Percentiles rank a stretch among this genome's conserved stretches.
phyloP scores from a whole-genome alignment of 1,140 invertebrate species.

The Danaus melanippus region DNA sequence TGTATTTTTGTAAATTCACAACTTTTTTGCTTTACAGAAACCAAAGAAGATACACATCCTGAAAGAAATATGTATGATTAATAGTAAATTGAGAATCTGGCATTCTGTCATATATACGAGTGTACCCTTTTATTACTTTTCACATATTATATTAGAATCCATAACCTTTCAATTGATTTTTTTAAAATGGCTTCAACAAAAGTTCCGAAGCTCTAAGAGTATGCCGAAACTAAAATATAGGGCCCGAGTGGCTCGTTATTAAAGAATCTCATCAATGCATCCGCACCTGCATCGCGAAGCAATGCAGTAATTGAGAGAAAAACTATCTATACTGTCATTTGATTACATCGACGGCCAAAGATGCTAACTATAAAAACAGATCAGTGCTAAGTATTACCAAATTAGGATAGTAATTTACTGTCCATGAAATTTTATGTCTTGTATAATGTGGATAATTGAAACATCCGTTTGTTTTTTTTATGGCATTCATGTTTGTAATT shows the following conservation, averaged over 20 bases:
- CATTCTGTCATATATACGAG: constrained; percentile 3
- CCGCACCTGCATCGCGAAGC: constrained; percentile 27
- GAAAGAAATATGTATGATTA: background rate
- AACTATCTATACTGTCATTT: constrained; percentile 45
- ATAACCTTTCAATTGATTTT: constrained; percentile 17
- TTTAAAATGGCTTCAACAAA: constrained; percentile 22
- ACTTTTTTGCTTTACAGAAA: no score
- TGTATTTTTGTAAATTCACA: no score
- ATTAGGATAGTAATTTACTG: no score
- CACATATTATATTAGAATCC: background rate
- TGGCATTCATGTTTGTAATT: no score
- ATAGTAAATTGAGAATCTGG: background rate
- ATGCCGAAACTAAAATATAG: constrained; percentile 22
- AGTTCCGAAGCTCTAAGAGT: constrained; percentile 22
- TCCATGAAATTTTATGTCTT: no score
- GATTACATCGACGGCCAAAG: constrained; percentile 33
- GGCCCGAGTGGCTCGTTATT: constrained; percentile 35
- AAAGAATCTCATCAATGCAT: constrained; percentile 36
- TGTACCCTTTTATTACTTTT: constrained; percentile 3
- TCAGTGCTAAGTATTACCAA: no score
- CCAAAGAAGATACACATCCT: no score
- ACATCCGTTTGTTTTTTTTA: no score
- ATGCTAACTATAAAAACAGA: no score
- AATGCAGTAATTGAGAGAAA: constrained; percentile 59
- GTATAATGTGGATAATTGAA: no score